Conservation (phyloP, 2,113 vertebrate species). For the Rattus norvegicus region DNA sequence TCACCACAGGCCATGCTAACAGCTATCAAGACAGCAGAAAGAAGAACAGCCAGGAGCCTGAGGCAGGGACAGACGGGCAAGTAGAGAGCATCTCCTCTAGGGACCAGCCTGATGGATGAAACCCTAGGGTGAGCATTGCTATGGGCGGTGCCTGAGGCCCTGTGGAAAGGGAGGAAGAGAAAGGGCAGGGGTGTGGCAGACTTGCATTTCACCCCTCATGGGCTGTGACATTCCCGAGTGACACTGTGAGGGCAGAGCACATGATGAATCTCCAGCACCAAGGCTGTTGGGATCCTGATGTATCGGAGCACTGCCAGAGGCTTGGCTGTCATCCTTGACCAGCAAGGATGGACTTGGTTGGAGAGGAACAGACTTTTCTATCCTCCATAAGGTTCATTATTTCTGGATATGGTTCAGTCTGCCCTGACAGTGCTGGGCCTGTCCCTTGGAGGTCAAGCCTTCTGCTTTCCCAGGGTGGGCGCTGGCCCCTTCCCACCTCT, state of each 20-base stretch:
- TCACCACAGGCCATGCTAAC: not conserved
- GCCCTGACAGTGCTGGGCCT: fast-evolving
- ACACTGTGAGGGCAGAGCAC: fast-evolving
- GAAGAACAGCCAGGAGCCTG: fast-evolving
- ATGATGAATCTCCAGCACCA: fast-evolving
- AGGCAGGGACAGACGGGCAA: fast-evolving
- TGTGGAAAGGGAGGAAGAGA: not conserved
- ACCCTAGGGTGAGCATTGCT: not conserved
- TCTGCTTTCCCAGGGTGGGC: not conserved
- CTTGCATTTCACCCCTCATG: fast-evolving
- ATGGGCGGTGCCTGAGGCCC: fast-evolving
- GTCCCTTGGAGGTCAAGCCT: not conserved
- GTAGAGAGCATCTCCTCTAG: fast-evolving
- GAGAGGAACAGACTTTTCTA: too few relatives aligned
- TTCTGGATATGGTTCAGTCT: not conserved
- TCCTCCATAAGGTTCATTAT: fast-evolving
- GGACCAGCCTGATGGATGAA: too few relatives aligned
- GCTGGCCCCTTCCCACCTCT: not conserved
- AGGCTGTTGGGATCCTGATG: not conserved
- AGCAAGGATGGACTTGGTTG: fast-evolving
- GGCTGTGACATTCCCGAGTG: not conserved
- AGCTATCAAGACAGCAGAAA: not conserved
- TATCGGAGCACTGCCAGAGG: too few relatives aligned
- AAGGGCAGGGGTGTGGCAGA: fast-evolving
- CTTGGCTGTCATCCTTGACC: not conserved